Percentiles rank a stretch among this genome's conserved stretches.
Conservation (phyloP, 2,113 vertebrate species). For the Indicator indicator region DNA sequence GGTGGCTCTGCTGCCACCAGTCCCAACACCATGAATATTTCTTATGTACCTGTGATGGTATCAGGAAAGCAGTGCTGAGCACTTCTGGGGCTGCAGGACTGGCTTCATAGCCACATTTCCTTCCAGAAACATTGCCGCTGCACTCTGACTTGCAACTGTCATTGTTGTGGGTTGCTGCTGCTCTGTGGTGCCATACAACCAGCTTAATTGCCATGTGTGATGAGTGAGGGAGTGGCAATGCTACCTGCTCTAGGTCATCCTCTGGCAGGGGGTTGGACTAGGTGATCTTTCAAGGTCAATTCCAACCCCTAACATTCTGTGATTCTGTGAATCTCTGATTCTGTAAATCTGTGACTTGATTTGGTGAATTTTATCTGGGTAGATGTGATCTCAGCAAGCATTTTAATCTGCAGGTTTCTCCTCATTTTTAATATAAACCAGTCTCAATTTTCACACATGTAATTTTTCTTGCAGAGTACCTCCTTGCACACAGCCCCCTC, state of each 20-base stretch:
- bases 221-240: background rate
- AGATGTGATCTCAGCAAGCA: background rate
- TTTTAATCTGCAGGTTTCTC: background rate
- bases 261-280: no score
- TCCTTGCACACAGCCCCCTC: background rate
- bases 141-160: background rate
- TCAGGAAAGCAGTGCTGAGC: no score
- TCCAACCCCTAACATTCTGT: no score
- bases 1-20: no score
- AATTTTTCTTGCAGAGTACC: background rate
- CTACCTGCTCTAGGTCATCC: no score
- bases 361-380: background rate
- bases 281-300: no score
- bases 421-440: background rate
- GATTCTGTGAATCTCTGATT: no score
- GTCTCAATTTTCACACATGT: background rate
- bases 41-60: no score
- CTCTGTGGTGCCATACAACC: rapidly evolving
- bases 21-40: no score
- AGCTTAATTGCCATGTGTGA: background rate
- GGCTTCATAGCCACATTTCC: background rate
- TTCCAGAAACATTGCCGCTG: rapidly evolving
- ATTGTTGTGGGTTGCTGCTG: background rate
- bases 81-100: background rate
- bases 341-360: background rate